Evolutionary conservation across 2,113 vertebrate species (phyloP), one percentile per base, ranked within the genome.

Genomic region (Ardeotis arabs): DNA sequence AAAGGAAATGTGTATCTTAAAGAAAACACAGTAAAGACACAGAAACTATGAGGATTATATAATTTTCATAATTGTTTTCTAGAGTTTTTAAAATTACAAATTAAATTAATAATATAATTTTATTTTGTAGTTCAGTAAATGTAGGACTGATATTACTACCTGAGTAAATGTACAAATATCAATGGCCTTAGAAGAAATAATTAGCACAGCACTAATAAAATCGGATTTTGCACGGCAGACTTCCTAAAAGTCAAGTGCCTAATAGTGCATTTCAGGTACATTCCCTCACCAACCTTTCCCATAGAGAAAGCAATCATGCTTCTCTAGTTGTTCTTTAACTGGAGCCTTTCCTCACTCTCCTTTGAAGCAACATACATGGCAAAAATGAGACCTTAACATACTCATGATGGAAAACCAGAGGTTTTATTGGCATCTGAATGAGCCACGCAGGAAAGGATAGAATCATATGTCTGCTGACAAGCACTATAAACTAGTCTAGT

Each of bases 151-250:
- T 69, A 29, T 91, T 64, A 27, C 7, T 68, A 35, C 6, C 39
- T 82, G 21, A 60, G 7, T 52, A 60, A 79, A 29, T 0, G 0
- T 31, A 68, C 0, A 2, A 7, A 6, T 66, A 60, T 69, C 13
- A 62, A 41, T 37, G 17, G 56, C 21, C 6, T 49, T 77, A 55
- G 45, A 66, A 49, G 4, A 94, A 73, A 49, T 58, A 50, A 60
- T 37, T 85, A 66, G 4, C 22, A n/a, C 10, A 62, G 3, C 2
- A 60, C 4, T n/a, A 55, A 58, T 8, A 1, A 44, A 64, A 55
- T 23, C 2, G 2, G 2, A 35, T 53, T 67, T 49, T 50, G 7
- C 52, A 12, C 8, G 9, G 13, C 16, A 86, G 6, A 35, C 9
- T 39, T 63, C 7, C 12, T 60, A 76, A 89, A 89, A 73, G 19